Percentiles rank a stretch among this genome's conserved stretches.
phyloP scores from a whole-genome alignment of 1,140 invertebrate species.

The Trigoniulus corallinus region DNA sequence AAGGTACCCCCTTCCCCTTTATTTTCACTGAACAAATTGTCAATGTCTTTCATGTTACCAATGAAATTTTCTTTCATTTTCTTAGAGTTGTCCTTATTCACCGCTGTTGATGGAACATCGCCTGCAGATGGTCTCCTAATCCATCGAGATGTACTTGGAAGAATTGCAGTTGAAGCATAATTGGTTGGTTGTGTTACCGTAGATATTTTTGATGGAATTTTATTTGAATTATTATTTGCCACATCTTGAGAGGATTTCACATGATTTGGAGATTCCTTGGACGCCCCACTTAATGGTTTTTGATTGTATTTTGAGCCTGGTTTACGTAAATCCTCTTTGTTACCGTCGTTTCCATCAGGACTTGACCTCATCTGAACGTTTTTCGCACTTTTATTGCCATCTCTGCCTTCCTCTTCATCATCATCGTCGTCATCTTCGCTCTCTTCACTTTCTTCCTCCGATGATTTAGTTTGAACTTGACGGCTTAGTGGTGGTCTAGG shows the following conservation, averaged over 20 bases:
- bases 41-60: conserved; percentile 5
- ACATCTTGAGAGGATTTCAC: too few relatives aligned
- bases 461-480: conserved; percentile 9
- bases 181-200: too few relatives aligned
- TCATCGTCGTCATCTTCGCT: neutral
- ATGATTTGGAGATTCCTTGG: too few relatives aligned
- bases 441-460: conserved; percentile 7
- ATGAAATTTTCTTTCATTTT: conserved; percentile 4
- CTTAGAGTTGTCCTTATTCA: too few relatives aligned
- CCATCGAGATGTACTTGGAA: too few relatives aligned
- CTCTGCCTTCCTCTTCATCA: neutral
- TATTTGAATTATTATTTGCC: conserved; percentile 4
- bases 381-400: neutral
- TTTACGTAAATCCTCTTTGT: neutral
- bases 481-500: neutral
- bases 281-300: neutral
- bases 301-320: neutral
- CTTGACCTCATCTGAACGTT: neutral
- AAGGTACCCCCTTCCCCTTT: conserved; percentile 2
- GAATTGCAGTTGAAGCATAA: too few relatives aligned
- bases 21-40: neutral
- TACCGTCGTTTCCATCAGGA: neutral
- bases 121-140: too few relatives aligned
- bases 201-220: too few relatives aligned
- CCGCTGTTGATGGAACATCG: too few relatives aligned